Conservation (phyloP, 1,140 invertebrate genomes). For the Sinonovacula constricta region DNA sequence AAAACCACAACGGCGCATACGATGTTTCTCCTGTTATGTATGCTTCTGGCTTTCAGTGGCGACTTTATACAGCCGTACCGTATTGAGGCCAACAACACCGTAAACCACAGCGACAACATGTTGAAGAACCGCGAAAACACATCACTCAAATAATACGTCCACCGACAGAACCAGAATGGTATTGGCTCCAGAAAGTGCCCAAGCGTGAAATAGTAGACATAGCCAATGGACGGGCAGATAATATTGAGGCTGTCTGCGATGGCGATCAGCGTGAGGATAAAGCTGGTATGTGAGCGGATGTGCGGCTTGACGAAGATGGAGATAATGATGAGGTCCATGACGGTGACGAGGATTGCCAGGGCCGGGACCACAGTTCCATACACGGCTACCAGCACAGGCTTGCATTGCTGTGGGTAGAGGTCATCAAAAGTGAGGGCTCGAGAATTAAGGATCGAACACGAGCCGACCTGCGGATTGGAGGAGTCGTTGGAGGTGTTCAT, state of each 20-base stretch:
- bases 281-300: slow-evolving; percentile 18
- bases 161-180: background rate
- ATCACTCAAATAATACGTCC: background rate
- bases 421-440: background rate
- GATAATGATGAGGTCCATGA: background rate
- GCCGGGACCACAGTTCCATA: slow-evolving; percentile 7
- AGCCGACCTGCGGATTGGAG: no score
- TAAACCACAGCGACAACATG: slow-evolving; percentile 29
- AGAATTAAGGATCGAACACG: no score
- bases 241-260: slow-evolving; percentile 18
- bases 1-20: background rate
- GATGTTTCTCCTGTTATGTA: background rate
- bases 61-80: slow-evolving; percentile 9
- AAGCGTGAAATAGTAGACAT: slow-evolving; percentile 12
- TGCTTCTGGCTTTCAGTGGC: slow-evolving; percentile 5
- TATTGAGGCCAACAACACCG: slow-evolving; percentile 32
- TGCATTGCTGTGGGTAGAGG: background rate
- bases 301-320: slow-evolving; percentile 6
- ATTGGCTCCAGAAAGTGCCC: background rate
- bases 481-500: no score
- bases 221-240: background rate
- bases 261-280: slow-evolving; percentile 26
- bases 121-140: slow-evolving; percentile 13
- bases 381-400: background rate
- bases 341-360: background rate